Base-by-base conservation (phyloP, 2,888 invertebrate species). In the Willowsia nigromaculata region DNA sequence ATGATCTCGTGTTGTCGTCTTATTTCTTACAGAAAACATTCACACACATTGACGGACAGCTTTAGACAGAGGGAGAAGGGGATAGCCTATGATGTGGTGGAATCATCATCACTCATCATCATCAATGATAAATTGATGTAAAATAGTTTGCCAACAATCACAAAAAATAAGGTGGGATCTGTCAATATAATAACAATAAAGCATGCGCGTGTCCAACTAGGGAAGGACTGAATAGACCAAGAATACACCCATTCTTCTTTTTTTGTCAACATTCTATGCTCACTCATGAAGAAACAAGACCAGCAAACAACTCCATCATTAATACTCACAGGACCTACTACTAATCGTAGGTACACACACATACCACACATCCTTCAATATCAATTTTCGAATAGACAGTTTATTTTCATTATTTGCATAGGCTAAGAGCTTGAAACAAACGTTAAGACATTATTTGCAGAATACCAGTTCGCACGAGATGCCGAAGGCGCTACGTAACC, bases 131-230 rank as follows among this genome's bases (percentile, higher is more conserved):
- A 87, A 87, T 87, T 87, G 87, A 87, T 87, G 59, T 80, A 78
- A 86, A 78, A 86, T 78, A n/a, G 81, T 81, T 84, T 85, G 89
- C 85, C 89, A 89, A 89, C 76, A 78, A 90, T 71, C 53, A 83
- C 65, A 89, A 85, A 90, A 88, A 90, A 86, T 62, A 82, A 90
- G 90, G 90, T 90, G 90, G 90, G 90, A 62, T 81, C 90, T 83
- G 76, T 90, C 86, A 89, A 82, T 87, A 87, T 40, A 84, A 71
- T 65, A 85, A 89, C 85, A 89, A 89, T 85, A 80, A 81, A 50
- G 74, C 59, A 33, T 59, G 71, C 50, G 53, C 47, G 84, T 68
- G 82, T 82, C 90, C 90, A 90, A 90, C 90, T 90, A 81, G 85
- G 90, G 76, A 86, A 86, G 90, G 25, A 76, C 82, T 59, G 68